A percentile compares a stretch with the other conserved stretches of the same genome.
These are phyloP conservation scores for Caenorhabditis sp. DNA, from an alignment of 2,888 invertebrate species.

Conservation along the genomic window DNA sequence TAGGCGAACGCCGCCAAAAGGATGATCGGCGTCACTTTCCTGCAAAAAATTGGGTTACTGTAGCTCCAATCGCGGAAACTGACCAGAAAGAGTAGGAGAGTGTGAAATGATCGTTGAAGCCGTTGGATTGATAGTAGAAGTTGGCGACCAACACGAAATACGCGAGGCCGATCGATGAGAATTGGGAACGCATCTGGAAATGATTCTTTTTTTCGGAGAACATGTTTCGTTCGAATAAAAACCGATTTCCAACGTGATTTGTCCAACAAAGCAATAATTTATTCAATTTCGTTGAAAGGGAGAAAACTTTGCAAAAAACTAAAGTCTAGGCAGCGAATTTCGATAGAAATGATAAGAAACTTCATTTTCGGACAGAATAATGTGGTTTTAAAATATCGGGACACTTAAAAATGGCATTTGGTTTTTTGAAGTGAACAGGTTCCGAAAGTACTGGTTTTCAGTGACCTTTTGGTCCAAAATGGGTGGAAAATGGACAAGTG, in stretches of 20 bases:
- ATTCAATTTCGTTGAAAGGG: too few species aligned
- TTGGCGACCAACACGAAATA: constrained; percentile 69
- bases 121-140: constrained; percentile 73
- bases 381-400: not conserved
- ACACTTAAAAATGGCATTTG: not conserved
- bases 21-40: constrained; percentile 68
- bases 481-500: not conserved
- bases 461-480: too few species aligned
- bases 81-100: constrained; percentile 69
- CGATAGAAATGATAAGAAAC: too few species aligned
- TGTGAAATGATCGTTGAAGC: constrained; percentile 69
- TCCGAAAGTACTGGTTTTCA: too few species aligned
- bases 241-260: too few species aligned
- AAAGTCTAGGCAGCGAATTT: too few species aligned
- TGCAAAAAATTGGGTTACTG: too few species aligned
- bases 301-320: too few species aligned
- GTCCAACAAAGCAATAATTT: too few species aligned
- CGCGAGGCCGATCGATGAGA: constrained; percentile 51
- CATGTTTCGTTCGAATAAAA: too few species aligned
- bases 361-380: not conserved
- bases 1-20: constrained; percentile 60
- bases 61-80: constrained; percentile 22
- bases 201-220: too few species aligned
- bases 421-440: not conserved
- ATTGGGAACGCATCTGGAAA: constrained; percentile 41